A percentile compares a stretch with the other conserved stretches of the same genome.
phyloP scores from a whole-genome alignment of 2,113 vertebrate genomes.

The Salminus brasiliensis region DNA sequence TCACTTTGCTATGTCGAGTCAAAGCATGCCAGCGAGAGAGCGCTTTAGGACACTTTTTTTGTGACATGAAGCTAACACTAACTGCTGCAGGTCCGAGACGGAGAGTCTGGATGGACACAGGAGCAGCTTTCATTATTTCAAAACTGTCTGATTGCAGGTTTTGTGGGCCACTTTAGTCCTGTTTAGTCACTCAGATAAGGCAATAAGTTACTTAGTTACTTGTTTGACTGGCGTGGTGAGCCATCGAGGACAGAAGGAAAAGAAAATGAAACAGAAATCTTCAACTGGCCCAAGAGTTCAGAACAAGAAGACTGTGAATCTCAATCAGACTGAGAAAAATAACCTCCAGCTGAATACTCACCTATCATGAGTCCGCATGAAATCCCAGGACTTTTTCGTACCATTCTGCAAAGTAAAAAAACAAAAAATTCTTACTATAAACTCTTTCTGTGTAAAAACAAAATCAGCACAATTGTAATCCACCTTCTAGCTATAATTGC shows the following conservation, averaged over 20 bases:
- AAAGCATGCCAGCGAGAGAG: no score
- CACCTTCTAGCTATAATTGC: no score
- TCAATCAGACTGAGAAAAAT: background rate
- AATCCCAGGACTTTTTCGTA: slow-evolving; percentile 88
- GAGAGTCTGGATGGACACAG: background rate
- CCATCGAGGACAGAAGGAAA: background rate
- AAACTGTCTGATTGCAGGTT: no score
- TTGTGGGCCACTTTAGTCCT: background rate
- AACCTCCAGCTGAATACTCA: slow-evolving; percentile 59
- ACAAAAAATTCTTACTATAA: slow-evolving; percentile 20
- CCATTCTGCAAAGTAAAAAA: slow-evolving; percentile 79
- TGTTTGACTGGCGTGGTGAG: background rate
- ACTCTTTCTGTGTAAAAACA: background rate
- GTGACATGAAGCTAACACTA: background rate
- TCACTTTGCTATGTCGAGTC: no score
- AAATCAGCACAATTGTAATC: background rate
- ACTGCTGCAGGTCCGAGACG: background rate
- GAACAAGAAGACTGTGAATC: background rate
- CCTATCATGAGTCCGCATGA: slow-evolving; percentile 91
- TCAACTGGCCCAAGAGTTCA: background rate
- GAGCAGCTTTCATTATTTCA: background rate
- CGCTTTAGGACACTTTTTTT: no score
- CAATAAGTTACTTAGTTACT: background rate
- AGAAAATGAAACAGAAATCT: background rate
- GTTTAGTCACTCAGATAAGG: background rate